Evolutionary conservation across 2,113 vertebrate genomes (phyloP).

Genomic region (Sinocyclocheilus anophthalmus): DNA sequence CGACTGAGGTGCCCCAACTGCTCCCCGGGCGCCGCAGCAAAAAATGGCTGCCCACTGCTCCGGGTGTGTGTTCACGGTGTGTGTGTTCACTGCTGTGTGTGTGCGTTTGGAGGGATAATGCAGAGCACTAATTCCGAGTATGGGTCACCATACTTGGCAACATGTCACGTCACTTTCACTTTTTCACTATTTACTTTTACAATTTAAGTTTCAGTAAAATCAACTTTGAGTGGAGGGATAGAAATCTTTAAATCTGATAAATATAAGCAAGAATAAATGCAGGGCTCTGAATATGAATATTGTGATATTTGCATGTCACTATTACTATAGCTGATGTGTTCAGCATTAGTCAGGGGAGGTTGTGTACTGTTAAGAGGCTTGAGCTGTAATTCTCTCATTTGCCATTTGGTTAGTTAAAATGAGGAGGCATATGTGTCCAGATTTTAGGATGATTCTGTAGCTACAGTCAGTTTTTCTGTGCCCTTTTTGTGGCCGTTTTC

Average conservation of each 20-base stretch:
- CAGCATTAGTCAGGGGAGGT: neutral
- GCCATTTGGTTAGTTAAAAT: constrained; percentile 31
- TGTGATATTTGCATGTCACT: neutral
- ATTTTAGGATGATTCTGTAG: constrained; percentile 23
- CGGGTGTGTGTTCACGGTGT: too few relatives aligned
- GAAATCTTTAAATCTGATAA: neutral
- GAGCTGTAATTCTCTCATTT: constrained; percentile 26
- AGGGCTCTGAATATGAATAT: neutral
- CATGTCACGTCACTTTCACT: too few relatives aligned
- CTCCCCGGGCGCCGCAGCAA: too few relatives aligned
- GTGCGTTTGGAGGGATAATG: too few relatives aligned
- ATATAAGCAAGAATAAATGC: neutral
- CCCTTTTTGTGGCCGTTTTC: neutral
- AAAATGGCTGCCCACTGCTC: too few relatives aligned
- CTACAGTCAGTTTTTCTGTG: neutral
- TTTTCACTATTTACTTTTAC: too few relatives aligned
- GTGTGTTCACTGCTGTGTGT: too few relatives aligned
- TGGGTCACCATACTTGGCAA: too few relatives aligned
- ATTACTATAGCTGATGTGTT: neutral
- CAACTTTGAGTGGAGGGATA: neutral
- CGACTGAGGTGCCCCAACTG: too few relatives aligned
- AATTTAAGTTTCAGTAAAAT: neutral
- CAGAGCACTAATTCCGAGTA: too few relatives aligned
- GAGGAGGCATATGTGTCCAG: neutral
- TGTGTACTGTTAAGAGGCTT: constrained; percentile 53